phyloP scores from a whole-genome alignment of 2,113 vertebrate species.

The Tychaedon coryphoeus region DNA sequence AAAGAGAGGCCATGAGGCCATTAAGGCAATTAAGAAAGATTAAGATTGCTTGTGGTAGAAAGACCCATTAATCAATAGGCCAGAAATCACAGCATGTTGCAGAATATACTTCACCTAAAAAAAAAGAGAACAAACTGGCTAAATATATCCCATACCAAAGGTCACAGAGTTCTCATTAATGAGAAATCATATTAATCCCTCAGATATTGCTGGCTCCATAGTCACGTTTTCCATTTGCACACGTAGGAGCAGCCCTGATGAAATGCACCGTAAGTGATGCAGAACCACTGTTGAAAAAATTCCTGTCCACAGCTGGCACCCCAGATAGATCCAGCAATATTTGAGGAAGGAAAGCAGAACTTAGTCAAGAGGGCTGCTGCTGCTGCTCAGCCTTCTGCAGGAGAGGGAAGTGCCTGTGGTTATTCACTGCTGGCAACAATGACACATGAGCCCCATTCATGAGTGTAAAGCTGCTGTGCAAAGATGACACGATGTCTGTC shows the following conservation, averaged over 20 bases:
- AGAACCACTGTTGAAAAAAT: not conserved
- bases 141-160: conserved; percentile 59
- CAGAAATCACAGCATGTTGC: conserved; percentile 78
- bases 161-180: conserved; percentile 31
- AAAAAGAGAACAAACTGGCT: conserved; percentile 15
- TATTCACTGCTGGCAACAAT: not conserved
- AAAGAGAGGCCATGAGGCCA: conserved; percentile 73
- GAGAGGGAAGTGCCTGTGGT: not conserved
- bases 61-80: conserved; percentile 80
- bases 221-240: conserved; percentile 13
- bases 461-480: not conserved
- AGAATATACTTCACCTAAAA: conserved; percentile 66
- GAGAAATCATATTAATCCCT: conserved; percentile 61
- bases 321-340: not conserved
- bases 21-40: conserved; percentile 84
- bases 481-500: conserved; percentile 1
- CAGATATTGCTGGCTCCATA: not conserved
- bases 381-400: not conserved
- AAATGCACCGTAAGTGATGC: not conserved
- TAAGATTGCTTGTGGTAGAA: conserved; percentile 77
- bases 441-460: not conserved
- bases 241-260: not conserved
- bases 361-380: not conserved
- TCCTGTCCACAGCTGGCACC: not conserved
- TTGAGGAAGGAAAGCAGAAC: not conserved